Base-by-base conservation (phyloP, 2,888 invertebrate species). In the Tanytarsus gracilentus region DNA sequence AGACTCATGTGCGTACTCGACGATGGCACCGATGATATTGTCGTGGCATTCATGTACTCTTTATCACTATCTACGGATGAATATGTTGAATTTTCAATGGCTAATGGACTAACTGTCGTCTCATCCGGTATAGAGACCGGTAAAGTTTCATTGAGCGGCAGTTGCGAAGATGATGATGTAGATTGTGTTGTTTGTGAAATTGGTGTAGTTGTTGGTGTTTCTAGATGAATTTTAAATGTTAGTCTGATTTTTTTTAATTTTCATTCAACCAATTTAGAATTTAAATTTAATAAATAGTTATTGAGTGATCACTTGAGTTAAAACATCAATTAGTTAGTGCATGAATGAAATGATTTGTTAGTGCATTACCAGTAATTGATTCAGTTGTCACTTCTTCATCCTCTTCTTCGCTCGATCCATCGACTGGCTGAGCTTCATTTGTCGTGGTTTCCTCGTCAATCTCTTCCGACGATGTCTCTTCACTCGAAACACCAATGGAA, bases 121-220 rank as follows among this genome's bases (percentile, higher is more conserved):
- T 39, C 55, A 25, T 55, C 55, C 33, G 55, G 39, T 16, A 33
- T 27, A 9, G 33, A 33, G 14, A 39, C 40, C 9, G 40, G 55
- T 27, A 9, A 5, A 16, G 55, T 23, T 26, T 55, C 55, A 14
- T 55, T 33, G 16, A n/a, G 16, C n/a, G 51, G 21, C 30, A 27
- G n/a, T 30, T 51, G 29, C n/a, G 55, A 8, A n/a, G 40, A 26
- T 8, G 39, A 39, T 55, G 55, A 26, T 61, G 66, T 62, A 29
- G 70, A 68, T 59, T 68, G 68, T 21, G 67, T 67, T 33, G 67
- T 64, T 6, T 61, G 56, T 9, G 55, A 27, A 0, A 62, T 64
- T 8, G 64, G 30, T 18, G 16, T 16, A 21, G 48, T 27, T 49
- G 39, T 56, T 26, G 27, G n/a, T 11, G 25, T 14, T n/a, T 49